Evolutionary conservation across 2,797 vertebrate genomes (phyloP), one percentile per base, ranked within the genome.

Genomic region (Xenentodon cancila): DNA sequence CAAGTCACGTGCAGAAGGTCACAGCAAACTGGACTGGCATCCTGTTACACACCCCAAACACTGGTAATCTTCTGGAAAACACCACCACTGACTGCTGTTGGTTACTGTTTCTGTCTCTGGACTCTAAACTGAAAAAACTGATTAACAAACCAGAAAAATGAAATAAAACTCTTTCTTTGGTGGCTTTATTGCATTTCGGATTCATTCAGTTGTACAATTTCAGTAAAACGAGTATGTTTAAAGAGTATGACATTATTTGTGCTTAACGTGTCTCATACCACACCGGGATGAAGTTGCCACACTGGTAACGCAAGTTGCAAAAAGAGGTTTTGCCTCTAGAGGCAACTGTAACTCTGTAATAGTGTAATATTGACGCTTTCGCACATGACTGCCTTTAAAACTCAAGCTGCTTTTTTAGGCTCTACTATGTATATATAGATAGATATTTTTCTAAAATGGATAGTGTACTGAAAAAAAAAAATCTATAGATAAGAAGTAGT

Each of bases 1-100:
- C 22, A 17, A 48, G 16, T 20, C 3, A 61, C 88, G 71, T 84
- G 64, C 65, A 49, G 27, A 86, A 47, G 79, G 73, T 43, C 69
- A 53, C 42, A 77, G 64, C 1, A 5, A 53, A 68, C 54, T 22
- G 8, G 12, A 25, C 56, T 0, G 17, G n/a, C 25, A 3, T 51
- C 51, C 34, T 49, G 56, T 53, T 59, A 7, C 40, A 52, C 63
- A 72, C 12, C 55, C 16, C 5, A 22, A 46, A 3, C 15, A 2
- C n/a, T 18, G 43, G 43, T 72, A 43, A 37, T 55, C 59, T 22
- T 0, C 20, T 6, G 37, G 15, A 18, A 15, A 18, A 53, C 7
- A n/a, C 51, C 22, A 0, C 9, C 1, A 1, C 12, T 22, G 50
- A 34, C 66, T 64, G 18, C 2, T 37, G 27, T 17, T 40, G 7